A percentile compares a stretch with the other conserved stretches of the same genome.
phyloP scores from a whole-genome alignment of 2,113 vertebrate genomes.

The Microcebus tavaratra region DNA sequence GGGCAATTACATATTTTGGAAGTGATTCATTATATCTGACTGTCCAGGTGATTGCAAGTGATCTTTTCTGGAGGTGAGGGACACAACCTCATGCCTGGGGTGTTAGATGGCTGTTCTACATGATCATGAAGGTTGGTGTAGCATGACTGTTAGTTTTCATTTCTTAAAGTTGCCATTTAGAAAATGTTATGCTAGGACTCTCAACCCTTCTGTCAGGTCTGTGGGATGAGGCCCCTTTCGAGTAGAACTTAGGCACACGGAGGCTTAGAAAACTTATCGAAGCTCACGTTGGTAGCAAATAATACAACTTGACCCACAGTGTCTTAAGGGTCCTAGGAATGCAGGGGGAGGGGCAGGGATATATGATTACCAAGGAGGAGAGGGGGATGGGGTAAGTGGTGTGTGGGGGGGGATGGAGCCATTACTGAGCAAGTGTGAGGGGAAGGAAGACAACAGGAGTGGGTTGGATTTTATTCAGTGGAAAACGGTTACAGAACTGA shows the following conservation, averaged over 20 bases:
- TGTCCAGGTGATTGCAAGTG: neutral
- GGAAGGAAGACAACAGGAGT: neutral
- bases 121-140: too few species aligned
- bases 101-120: neutral
- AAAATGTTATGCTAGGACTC: neutral
- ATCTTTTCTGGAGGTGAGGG: neutral
- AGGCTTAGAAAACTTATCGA: neutral
- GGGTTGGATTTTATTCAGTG: neutral
- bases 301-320: neutral
- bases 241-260: neutral
- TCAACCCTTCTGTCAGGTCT: neutral
- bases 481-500: constrained; percentile 22
- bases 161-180: neutral
- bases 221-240: neutral
- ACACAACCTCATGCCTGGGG: fast-evolving
- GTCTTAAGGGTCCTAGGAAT: neutral
- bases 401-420: too few species aligned
- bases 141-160: neutral
- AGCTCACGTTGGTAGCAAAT: neutral
- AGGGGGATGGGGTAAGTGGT: neutral
- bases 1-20: neutral
- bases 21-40: neutral
- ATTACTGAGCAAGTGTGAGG: neutral
- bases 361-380: neutral
- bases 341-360: neutral